Conservation (phyloP, 2,797 vertebrate genomes). For the Dipus sagitta region DNA sequence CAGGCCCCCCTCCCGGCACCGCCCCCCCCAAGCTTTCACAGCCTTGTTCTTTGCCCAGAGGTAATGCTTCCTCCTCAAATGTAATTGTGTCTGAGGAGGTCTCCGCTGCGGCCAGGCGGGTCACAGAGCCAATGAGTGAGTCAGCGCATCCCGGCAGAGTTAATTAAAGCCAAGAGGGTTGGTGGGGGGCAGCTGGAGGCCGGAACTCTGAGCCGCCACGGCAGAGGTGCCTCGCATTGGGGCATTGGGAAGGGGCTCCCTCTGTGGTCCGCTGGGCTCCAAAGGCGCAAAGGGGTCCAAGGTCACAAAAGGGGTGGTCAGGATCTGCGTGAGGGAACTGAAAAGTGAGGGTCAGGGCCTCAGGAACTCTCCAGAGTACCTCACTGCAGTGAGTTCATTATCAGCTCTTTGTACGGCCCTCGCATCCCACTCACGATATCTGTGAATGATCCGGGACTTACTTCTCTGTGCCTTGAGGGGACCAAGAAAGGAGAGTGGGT, state of each 20-base stretch:
- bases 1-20: neutral
- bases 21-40: neutral
- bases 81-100: conserved; percentile 83
- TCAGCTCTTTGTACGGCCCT: neutral
- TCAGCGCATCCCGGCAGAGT: conserved; percentile 76
- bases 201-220: rapidly evolving
- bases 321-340: neutral
- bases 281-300: rapidly evolving
- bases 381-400: neutral
- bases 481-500: neutral
- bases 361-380: neutral
- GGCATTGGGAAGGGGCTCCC: neutral
- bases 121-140: conserved; percentile 78
- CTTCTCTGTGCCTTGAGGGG: neutral
- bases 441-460: neutral
- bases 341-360: neutral
- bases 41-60: conserved; percentile 63
- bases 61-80: conserved; percentile 80
- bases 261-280: conserved; percentile 11
- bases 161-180: conserved; percentile 70
- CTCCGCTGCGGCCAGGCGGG: conserved; percentile 74
- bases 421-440: neutral
- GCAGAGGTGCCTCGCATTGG: neutral
- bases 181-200: neutral
- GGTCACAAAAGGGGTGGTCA: neutral